Conservation (phyloP, 2,113 vertebrate species). For the Eclectus roratus region DNA sequence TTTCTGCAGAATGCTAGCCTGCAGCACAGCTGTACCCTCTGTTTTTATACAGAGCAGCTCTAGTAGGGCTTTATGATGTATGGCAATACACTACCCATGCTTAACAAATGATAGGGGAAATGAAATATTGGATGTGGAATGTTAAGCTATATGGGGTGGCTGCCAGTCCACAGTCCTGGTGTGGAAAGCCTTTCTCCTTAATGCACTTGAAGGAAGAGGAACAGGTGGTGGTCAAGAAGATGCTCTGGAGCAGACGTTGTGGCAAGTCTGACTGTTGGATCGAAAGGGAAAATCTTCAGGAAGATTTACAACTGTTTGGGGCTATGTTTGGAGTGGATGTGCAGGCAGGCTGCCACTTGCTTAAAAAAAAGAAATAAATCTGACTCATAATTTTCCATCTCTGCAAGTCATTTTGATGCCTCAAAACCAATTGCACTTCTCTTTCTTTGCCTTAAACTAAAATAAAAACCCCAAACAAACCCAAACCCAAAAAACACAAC, state of each 20-base stretch:
- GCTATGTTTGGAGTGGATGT: background rate
- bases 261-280: background rate
- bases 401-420: background rate
- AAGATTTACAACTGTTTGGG: background rate
- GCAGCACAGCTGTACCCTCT: constrained; percentile 31
- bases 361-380: background rate
- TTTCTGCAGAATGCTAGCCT: background rate
- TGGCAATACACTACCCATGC: background rate
- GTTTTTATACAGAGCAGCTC: constrained; percentile 23
- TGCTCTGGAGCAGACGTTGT: background rate
- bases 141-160: background rate
- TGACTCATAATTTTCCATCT: constrained; percentile 8
- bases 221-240: constrained; percentile 31
- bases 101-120: background rate
- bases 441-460: background rate
- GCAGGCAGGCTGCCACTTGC: background rate
- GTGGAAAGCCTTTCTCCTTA: background rate
- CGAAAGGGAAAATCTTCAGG: background rate
- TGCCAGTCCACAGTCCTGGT: background rate
- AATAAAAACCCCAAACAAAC: background rate
- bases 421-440: background rate
- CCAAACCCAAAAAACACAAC: background rate
- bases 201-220: background rate
- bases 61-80: constrained; percentile 2
- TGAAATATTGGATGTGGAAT: constrained; percentile 19